Evolutionary conservation across 2,113 vertebrate genomes (phyloP), one percentile per base, ranked within the genome.

Genomic region (Atractosteus spatula): DNA sequence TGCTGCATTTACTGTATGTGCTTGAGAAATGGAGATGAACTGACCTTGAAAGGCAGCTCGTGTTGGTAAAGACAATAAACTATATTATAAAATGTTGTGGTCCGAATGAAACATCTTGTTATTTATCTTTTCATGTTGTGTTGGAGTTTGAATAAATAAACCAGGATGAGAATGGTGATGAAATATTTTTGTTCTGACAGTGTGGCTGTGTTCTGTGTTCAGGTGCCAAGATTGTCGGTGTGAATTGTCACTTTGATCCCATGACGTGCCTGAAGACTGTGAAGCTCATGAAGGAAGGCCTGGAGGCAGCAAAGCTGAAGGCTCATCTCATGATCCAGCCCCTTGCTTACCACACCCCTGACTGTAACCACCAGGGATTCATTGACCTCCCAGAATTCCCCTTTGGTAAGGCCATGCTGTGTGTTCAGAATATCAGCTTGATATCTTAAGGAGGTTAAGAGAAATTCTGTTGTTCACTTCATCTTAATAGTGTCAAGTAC

Each of bases 191-290:
- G 12, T 45, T 66, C 41, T 41, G 65, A 51, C 14, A 3, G 10
- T 66, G 47, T 56, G 29, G 29, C 29, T 29, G 29, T 29, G 10
- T 41, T 3, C 3, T 62, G 56, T 54, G 17, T 79, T 2, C 80
- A 99, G 97, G 97, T 61, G 97, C 97, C 45, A 85, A 95, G 55
- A 92, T 99, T 56, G 82, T 99, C 29, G 97, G 97, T 1, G 83
- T 99, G 54, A 99, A 99, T 88, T 99, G 97, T 84, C 97, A 99
- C 86, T 99, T 99, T 81, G 97, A 99, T 84, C 93, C 96, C 14
- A 89, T 90, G 47, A 97, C 79, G 67, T 94, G 79, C 43, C 83
- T 99, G 41, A 89, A 92, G 84, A 94, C 97, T 0, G 88, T 99
- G 81, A 92, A 86, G 83, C 84, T 98, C 88, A 98, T 99, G 97